Base-by-base conservation (phyloP, 2,888 invertebrate genomes). In the Megalurothrips usitatus region DNA sequence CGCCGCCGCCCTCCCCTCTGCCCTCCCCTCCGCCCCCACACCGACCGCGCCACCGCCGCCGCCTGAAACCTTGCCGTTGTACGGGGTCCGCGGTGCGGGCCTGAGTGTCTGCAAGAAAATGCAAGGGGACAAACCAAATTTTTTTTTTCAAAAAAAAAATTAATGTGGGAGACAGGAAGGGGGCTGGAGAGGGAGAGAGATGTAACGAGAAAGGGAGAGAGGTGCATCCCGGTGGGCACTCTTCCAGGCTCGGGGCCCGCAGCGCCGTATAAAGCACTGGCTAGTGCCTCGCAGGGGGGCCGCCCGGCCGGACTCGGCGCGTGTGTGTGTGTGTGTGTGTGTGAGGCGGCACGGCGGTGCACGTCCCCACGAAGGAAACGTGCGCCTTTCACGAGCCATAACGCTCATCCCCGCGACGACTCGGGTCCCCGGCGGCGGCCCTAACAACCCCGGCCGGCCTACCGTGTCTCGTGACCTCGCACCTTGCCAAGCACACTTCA, bases 361-460 rank as follows among this genome's bases (percentile, higher is more conserved):
- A n/a, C 14, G 17, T 17, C n/a, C 52, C 68, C 26, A 10, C 26
- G 68, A 11, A 68, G 68, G 68, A 75, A 75, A 75, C 68, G 68
- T 10, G 23, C 68, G 68, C 68, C 26, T 75, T 75, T 75, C 68
- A 75, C 68, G 68, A 75, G 23, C 68, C 68, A 75, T 75, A 75
- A 75, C 68, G 68, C 68, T 26, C 26, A 75, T 75, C 68, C 68
- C 23, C 68, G 19, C 58, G 19, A 26, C 68, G 68, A 75, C 68
- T 23, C 68, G 11, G 26, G 23, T 23, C 68, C 23, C 17, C 52
- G 58, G 58, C 17, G 58, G 58, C 58, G 12, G 68, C 68, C 11
- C 68, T 75, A 75, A 75, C 68, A 75, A 26, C 68, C 68, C 19
- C 3, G 34, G 34, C 34, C 34, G 6, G 3, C 34, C 34, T 43